Evolutionary conservation across 2,113 vertebrate species (phyloP), one percentile per base, ranked within the genome.

Genomic region (Grammomys dolichurus): DNA sequence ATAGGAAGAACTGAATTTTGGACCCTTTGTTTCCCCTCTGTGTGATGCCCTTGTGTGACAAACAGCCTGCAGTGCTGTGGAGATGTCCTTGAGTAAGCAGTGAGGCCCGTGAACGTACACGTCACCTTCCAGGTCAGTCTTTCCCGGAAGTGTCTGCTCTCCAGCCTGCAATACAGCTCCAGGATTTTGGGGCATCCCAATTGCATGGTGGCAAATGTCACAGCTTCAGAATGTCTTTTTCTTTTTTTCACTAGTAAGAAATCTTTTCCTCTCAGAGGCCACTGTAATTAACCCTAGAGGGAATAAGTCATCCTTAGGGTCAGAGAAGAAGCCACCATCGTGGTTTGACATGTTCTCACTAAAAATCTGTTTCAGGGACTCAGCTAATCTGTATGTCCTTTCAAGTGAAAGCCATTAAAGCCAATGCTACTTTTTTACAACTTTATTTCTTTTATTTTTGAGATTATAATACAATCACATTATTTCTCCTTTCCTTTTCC

Each of bases 211-310:
- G 96, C 94, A 95, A 96, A 97, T 95, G 82, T 94, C 94, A 95
- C 48, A 87, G 89, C 72, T 51, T 46, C 28, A 56, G 1, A 13
- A 9, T 67, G 19, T 28, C 33, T 4, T 80, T 28, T 16, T 60
- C 51, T 58, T 67, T 54, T 67, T 54, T 3, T 58, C 81, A 65
- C 92, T 63, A 93, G 10, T 63, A 89, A 93, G 88, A 91, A 90
- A 77, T 51, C 56, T 72, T 91, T 95, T 95, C 51, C 69, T 87
- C 91, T 95, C 69, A 40, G 89, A 97, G 90, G 89, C 82, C 90
- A 91, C 82, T 95, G 33, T 85, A 95, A 97, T 97, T 97, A 97
- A 97, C 97, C 87, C 70, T 26, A 94, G 92, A 94, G 89, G 97
- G 95, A 97, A 91, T 46, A 96, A 92, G 56, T 82, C 73, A 56